Base-by-base conservation (phyloP, 2,888 invertebrate genomes). In the Chrysopilus asiliformis region DNA sequence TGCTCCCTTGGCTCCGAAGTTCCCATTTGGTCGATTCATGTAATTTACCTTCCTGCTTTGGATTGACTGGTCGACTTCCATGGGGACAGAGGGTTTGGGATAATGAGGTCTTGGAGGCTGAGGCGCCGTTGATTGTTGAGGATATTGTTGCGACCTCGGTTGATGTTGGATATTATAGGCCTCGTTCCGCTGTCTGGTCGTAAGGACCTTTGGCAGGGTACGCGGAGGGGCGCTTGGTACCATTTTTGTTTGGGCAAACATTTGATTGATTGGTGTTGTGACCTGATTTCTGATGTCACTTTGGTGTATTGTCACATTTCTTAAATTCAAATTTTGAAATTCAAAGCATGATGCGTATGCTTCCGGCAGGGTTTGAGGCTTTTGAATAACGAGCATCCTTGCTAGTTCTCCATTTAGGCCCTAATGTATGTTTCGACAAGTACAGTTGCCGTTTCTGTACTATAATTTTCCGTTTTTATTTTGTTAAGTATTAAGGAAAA, bases 291-390 rank as follows among this genome's bases (percentile, higher is more conserved):
- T 28, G 10, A 5, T 10, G 13, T 28, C 18, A 12, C 14, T 13
- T 13, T 14, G 35, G 20, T 35, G 15, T 13, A 35, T 25, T 4
- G 32, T 15, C 2, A 19, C 4, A 25, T 36, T 36, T 25, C 19
- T 13, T 26, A 32, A 37, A 26, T 36, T 29, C 12, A 32, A 27
- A 13, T 32, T 36, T 31, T 37, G 26, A 10, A 32, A 26, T 16
- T 37, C 27, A 9, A 37, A 26, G 27, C 37, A 37, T 12, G 37
- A 32, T 26, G 32, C 32, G 32, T 26, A 32, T 15, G 32, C 32
- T 17, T 32, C 32, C 4, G 17, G 37, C n/a, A 37, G 17, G 6
- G 37, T 25, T 32, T 32, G 25, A 10, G 32, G 30, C 32, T 32
- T 37, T 32, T 32, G 37, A 16, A 37, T 15, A n/a, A 27, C 20